phyloP scores from a whole-genome alignment of 2,888 invertebrate genomes.

The Odontocolon sp. region DNA sequence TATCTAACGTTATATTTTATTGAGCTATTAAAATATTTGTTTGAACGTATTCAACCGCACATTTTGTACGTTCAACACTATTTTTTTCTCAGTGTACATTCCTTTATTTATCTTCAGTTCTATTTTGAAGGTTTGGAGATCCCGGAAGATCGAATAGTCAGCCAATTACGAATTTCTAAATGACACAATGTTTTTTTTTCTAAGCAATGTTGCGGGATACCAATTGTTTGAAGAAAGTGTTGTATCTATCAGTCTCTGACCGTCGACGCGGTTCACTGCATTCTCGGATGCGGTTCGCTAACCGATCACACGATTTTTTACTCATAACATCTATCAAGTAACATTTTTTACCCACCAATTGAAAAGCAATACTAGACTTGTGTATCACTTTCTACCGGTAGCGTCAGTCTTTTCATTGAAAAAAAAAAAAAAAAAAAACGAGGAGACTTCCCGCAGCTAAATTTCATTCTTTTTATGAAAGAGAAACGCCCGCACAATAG shows the following conservation, averaged over 20 bases:
- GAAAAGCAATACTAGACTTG: neutral
- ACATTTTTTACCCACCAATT: constrained; percentile 13
- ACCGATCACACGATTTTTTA: constrained; percentile 28
- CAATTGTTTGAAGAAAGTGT: constrained; percentile 9
- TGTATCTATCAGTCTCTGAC: neutral
- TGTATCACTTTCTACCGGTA: constrained; percentile 19
- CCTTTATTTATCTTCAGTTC: too few species aligned
- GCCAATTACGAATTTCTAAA: constrained; percentile 37
- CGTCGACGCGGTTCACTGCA: constrained; percentile 33
- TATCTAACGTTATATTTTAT: too few species aligned
- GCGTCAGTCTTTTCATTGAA: constrained; percentile 11
- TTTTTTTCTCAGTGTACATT: too few species aligned
- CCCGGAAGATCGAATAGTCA: constrained; percentile 4
- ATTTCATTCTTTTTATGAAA: constrained; percentile 31
- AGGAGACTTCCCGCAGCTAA: constrained; percentile 9
- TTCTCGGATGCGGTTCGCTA: constrained; percentile 19
- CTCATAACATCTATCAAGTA: neutral
- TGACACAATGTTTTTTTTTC: neutral
- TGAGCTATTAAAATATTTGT: too few species aligned
- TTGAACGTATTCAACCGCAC: too few species aligned
- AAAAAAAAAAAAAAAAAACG: neutral
- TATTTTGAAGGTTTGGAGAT: neutral
- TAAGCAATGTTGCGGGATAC: neutral
- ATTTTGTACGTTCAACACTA: too few species aligned
- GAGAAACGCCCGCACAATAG: constrained; percentile 44